These are phyloP conservation scores for Coelopa frigida DNA, from an alignment of 1,140 invertebrate species.

Conservation along the genomic window DNA sequence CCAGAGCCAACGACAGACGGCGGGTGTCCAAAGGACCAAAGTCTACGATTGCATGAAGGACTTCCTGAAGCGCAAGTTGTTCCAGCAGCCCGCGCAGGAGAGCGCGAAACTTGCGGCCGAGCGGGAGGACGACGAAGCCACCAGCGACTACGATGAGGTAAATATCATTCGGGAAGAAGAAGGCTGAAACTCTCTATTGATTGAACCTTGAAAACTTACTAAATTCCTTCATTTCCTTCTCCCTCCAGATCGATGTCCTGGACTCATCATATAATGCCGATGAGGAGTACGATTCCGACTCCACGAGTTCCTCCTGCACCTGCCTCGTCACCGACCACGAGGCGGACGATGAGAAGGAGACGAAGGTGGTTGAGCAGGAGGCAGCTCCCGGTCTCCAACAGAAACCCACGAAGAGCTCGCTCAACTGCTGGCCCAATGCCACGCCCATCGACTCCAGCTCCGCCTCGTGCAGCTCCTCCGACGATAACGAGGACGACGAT, in stretches of 20 bases:
- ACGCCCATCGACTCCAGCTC: background rate
- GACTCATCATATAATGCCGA: slow-evolving; percentile 40
- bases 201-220: background rate
- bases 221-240: slow-evolving; percentile 2
- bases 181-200: background rate
- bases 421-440: slow-evolving; percentile 32
- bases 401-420: slow-evolving; percentile 34
- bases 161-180: slow-evolving; percentile 13
- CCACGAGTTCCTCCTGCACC: slow-evolving; percentile 29
- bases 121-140: slow-evolving; percentile 19
- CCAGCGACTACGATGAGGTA: slow-evolving; percentile 41
- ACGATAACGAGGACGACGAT: slow-evolving; percentile 17
- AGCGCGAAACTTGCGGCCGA: background rate
- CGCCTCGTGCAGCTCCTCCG: slow-evolving; percentile 1
- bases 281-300: slow-evolving; percentile 28
- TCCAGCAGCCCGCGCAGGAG: slow-evolving; percentile 14
- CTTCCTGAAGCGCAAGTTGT: slow-evolving; percentile 37
- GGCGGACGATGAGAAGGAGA: slow-evolving; percentile 12
- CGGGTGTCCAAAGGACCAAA: slow-evolving; percentile 29
- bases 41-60: slow-evolving; percentile 41
- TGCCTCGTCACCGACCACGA: slow-evolving; percentile 13
- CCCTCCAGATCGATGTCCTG: slow-evolving; percentile 30
- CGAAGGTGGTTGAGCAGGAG: slow-evolving; percentile 30
- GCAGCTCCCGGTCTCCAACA: no score
- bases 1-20: no score